Percentiles rank a stretch among this genome's conserved stretches.
Evolutionary conservation across 2,797 vertebrate species (phyloP).

Genomic region (Channallabes apus): DNA sequence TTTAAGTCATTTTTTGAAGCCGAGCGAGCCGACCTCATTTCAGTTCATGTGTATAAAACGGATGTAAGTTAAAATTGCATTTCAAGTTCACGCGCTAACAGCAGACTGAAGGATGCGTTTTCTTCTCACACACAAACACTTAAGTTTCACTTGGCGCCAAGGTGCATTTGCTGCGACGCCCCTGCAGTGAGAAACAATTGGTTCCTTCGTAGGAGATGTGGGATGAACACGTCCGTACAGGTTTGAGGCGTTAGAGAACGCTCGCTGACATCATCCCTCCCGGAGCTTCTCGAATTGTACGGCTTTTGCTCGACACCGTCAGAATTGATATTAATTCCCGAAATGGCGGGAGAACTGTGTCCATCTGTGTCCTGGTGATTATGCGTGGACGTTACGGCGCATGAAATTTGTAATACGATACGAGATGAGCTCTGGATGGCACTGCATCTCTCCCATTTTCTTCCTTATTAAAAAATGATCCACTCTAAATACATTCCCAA

Average conservation of each 20-base stretch:
- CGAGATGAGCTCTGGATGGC: not conserved
- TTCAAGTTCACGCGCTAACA: not conserved
- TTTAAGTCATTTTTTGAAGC: not conserved
- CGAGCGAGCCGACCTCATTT: not conserved
- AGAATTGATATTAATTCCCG: not conserved
- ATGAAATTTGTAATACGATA: not conserved
- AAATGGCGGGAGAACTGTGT: constrained; percentile 17
- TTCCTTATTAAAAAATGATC: constrained; percentile 70
- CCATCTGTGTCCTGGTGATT: constrained; percentile 30
- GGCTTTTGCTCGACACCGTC: not conserved
- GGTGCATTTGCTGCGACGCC: not conserved
- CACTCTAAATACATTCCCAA: constrained; percentile 58
- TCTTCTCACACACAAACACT: not conserved
- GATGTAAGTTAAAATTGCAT: not conserved
- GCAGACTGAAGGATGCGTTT: not conserved
- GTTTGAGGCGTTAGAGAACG: not conserved
- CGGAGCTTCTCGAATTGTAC: constrained; percentile 45
- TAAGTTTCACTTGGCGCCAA: not conserved
- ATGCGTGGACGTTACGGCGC: not conserved
- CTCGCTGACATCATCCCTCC: constrained; percentile 29
- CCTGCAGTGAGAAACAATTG: constrained; percentile 22
- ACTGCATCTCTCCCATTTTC: constrained; percentile 32
- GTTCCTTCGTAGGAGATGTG: not conserved
- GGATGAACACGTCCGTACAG: not conserved
- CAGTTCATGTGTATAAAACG: not conserved